Conservation (phyloP, 2,888 invertebrate species). For the Pimpla rufipes region DNA sequence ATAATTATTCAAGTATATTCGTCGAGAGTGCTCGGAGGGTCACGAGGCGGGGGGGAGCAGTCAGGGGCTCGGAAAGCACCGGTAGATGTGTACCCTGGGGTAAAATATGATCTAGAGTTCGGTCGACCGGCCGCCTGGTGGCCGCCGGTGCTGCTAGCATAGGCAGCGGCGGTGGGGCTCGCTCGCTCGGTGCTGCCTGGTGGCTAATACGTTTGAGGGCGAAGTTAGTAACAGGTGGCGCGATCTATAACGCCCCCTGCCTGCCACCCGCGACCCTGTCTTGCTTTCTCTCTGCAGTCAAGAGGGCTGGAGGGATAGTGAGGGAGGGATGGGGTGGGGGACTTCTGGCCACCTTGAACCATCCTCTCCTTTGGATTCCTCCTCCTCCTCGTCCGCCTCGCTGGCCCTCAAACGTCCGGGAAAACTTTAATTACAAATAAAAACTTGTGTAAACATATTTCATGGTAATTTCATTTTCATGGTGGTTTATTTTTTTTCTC, state of each 20-base stretch:
- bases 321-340: background rate
- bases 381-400: background rate
- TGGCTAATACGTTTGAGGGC: slow-evolving; percentile 82
- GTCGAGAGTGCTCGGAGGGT: slow-evolving; percentile 53
- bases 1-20: slow-evolving; percentile 82
- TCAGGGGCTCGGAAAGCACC: slow-evolving; percentile 16
- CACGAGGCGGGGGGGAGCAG: slow-evolving; percentile 40
- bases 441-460: slow-evolving; percentile 73
- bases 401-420: slow-evolving; percentile 13
- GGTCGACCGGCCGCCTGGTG: slow-evolving; percentile 76
- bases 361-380: background rate
- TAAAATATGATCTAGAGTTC: slow-evolving; percentile 83
- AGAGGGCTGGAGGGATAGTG: too few relatives aligned
- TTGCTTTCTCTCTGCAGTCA: slow-evolving; percentile 34
- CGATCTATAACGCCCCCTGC: slow-evolving; percentile 81
- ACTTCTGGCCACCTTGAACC: slow-evolving; percentile 47
- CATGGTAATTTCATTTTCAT: slow-evolving; percentile 9
- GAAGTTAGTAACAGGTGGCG: slow-evolving; percentile 85
- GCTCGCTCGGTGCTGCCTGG: slow-evolving; percentile 54
- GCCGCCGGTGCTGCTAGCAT: slow-evolving; percentile 58
- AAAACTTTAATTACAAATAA: slow-evolving; percentile 81
- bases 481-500: slow-evolving; percentile 60
- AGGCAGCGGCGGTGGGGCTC: slow-evolving; percentile 58
- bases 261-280: slow-evolving; percentile 38
- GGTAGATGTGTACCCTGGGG: slow-evolving; percentile 69